Percentiles rank a stretch among this genome's conserved stretches.
These are phyloP conservation scores for Metopia argyrocephala DNA, from an alignment of 2,888 invertebrate species.

Conservation along the genomic window DNA sequence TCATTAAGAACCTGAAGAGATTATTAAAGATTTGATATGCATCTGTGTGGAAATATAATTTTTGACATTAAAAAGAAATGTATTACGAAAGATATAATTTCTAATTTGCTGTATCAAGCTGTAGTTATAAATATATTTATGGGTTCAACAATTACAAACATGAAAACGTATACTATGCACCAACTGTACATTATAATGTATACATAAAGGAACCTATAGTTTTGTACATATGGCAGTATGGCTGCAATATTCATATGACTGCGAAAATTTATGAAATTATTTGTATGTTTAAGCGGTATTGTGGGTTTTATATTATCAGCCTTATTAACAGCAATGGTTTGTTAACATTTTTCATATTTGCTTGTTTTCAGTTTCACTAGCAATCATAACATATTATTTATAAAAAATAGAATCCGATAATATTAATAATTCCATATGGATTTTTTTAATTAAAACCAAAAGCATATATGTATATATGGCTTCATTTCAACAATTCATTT, in stretches of 20 bases:
- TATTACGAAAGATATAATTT: background rate
- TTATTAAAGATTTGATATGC: too few species aligned
- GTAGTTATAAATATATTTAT: background rate
- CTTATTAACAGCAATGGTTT: conserved; percentile 45
- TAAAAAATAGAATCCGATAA: conserved; percentile 14
- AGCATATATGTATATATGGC: background rate
- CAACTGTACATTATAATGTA: background rate
- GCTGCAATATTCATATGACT: background rate
- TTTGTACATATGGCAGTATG: background rate
- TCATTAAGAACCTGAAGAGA: too few species aligned
- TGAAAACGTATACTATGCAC: background rate
- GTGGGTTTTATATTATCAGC: conserved; percentile 21
- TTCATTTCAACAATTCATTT: too few species aligned
- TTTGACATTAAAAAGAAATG: too few species aligned
- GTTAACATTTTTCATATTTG: conserved; percentile 31
- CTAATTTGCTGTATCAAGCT: background rate
- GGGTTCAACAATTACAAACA: background rate
- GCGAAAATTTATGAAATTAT: background rate
- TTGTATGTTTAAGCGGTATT: conserved; percentile 5
- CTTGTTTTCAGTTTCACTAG: background rate
- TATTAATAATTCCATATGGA: conserved; percentile 33
- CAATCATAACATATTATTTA: conserved; percentile 23
- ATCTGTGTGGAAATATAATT: too few species aligned
- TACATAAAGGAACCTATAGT: background rate
- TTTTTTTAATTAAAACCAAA: conserved; percentile 39